Evolutionary conservation across 2,797 vertebrate species (phyloP).

Genomic region (Betta splendens): DNA sequence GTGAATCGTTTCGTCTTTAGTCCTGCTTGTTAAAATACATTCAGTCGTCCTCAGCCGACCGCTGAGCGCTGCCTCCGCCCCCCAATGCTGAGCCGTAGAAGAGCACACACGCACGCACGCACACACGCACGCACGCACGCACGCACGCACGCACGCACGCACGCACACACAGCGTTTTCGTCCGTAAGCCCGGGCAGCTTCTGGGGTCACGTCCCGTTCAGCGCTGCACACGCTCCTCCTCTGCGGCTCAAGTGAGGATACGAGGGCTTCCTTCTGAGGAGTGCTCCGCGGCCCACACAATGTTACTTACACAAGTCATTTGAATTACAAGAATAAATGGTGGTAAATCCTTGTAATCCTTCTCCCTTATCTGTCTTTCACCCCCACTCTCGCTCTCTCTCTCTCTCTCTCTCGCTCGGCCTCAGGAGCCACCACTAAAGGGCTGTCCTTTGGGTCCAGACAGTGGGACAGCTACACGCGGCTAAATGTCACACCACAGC

Average conservation of each 20-base stretch:
- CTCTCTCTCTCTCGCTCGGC: slow-evolving; percentile 49
- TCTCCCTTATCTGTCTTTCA: slow-evolving; percentile 57
- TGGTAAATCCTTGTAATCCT: slow-evolving; percentile 61
- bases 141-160: too few relatives aligned
- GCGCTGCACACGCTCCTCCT: slow-evolving; percentile 64
- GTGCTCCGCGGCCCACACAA: slow-evolving; percentile 41
- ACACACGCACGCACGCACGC: slow-evolving; percentile 51
- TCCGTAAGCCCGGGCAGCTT: slow-evolving; percentile 46
- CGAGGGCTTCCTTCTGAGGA: slow-evolving; percentile 30
- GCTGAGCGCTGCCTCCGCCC: slow-evolving; percentile 28
- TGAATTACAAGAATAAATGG: slow-evolving; percentile 60
- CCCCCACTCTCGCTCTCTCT: slow-evolving; percentile 48
- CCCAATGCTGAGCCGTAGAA: slow-evolving; percentile 35
- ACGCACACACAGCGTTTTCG: slow-evolving; percentile 52
- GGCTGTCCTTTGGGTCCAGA: slow-evolving; percentile 61
- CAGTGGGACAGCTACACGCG: slow-evolving; percentile 57
- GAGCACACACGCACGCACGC: too few relatives aligned
- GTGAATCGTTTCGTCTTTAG: slow-evolving; percentile 51
- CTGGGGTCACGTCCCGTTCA: slow-evolving; percentile 34
- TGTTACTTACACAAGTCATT: slow-evolving; percentile 56
- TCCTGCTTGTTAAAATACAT: slow-evolving; percentile 71
- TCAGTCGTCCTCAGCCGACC: slow-evolving; percentile 73
- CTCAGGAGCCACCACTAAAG: slow-evolving; percentile 63
- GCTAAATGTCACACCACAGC: slow-evolving; percentile 73
- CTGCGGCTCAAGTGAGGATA: slow-evolving; percentile 53